A percentile compares a stretch with the other conserved stretches of the same genome.
Evolutionary conservation across 2,797 vertebrate genomes (phyloP).

Genomic region (Allenopithecus nigroviridis): DNA sequence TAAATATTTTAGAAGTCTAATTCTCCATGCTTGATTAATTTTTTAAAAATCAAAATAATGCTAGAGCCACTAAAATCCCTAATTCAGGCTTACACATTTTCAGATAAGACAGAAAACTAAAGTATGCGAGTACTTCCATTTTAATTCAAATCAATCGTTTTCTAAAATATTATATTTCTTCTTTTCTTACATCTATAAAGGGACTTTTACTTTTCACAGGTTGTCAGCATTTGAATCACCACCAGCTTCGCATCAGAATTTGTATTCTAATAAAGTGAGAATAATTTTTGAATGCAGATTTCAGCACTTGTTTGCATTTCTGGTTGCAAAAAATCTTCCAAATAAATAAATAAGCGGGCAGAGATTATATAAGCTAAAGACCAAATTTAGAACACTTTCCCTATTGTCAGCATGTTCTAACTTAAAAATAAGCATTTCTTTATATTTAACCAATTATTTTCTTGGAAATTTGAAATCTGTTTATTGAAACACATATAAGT

Average conservation of each 20-base stretch:
- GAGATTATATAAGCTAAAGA: background rate
- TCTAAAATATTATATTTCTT: background rate
- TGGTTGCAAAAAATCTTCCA: background rate
- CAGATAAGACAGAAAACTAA: background rate
- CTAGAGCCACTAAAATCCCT: background rate
- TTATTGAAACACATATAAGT: background rate
- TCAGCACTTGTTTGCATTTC: background rate
- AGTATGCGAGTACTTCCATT: background rate
- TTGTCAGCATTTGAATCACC: background rate
- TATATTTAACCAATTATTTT: background rate
- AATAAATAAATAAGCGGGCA: background rate
- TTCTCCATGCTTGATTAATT: background rate
- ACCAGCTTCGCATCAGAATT: background rate
- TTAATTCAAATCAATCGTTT: background rate
- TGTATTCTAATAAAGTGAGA: background rate
- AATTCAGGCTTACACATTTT: background rate
- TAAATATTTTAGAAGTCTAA: background rate
- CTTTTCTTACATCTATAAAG: background rate
- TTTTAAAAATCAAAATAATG: background rate
- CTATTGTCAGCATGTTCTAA: background rate
- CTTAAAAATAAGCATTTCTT: background rate
- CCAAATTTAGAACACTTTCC: background rate
- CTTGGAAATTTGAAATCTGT: slow-evolving; percentile 6
- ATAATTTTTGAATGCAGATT: background rate
- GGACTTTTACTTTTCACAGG: background rate